These are phyloP conservation scores for Malurus elegans DNA, from an alignment of 2,113 vertebrate species.

Conservation along the genomic window DNA sequence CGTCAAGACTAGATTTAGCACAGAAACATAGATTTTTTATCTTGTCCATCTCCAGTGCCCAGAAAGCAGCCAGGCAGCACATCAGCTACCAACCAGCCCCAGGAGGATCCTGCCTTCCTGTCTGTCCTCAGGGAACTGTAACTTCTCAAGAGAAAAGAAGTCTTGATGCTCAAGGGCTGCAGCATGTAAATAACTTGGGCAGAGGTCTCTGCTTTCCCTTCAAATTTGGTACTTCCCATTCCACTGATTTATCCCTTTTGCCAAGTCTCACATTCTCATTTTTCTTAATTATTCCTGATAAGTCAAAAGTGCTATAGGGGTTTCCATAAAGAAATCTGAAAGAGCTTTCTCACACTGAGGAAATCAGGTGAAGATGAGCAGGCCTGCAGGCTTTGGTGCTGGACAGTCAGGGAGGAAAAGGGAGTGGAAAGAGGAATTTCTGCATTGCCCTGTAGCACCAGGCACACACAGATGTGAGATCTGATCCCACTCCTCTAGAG, in stretches of 20 bases:
- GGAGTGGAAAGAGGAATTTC: background rate
- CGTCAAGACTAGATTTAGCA: background rate
- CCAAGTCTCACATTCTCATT: background rate
- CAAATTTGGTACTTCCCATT: background rate
- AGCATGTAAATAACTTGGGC: background rate
- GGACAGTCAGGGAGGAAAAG: background rate
- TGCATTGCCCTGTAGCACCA: background rate
- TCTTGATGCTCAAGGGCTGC: background rate
- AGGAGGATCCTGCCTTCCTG: background rate
- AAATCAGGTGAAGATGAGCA: background rate
- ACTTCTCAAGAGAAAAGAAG: background rate
- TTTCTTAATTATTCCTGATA: constrained; percentile 18
- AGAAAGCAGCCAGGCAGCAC: background rate
- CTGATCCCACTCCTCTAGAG: background rate
- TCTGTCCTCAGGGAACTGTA: background rate
- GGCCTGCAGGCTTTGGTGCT: background rate
- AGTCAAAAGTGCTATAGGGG: background rate
- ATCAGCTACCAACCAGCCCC: background rate
- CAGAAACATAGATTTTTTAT: background rate
- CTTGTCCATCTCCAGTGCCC: background rate
- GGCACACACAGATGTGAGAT: background rate
- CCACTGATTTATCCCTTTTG: background rate
- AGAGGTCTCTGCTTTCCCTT: background rate
- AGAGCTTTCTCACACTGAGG: background rate
- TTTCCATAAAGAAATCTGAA: background rate